Percentiles rank a stretch among this genome's conserved stretches.
phyloP scores from a whole-genome alignment of 1,140 invertebrate genomes.

The Macrotrachela quadricornifera region DNA sequence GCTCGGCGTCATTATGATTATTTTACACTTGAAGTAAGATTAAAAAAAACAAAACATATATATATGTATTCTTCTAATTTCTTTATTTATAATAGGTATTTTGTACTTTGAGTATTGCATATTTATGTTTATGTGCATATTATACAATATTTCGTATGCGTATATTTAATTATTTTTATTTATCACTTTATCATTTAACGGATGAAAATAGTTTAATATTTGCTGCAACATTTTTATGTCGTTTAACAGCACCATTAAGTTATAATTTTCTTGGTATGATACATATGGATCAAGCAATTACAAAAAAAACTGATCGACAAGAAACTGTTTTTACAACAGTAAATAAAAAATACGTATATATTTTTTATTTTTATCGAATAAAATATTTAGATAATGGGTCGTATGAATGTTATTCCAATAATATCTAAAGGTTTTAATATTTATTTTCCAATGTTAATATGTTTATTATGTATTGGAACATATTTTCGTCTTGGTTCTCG shows the following conservation, averaged over 20 bases:
- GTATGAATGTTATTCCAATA: slow-evolving; percentile 91
- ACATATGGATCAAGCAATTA: slow-evolving; percentile 91
- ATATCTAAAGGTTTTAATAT: slow-evolving; percentile 95
- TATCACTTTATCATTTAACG: slow-evolving; percentile 87
- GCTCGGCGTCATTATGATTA: slow-evolving; percentile 67
- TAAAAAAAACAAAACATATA: neutral
- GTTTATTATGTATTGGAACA: slow-evolving; percentile 73
- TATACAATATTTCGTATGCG: slow-evolving; percentile 88
- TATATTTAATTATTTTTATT: slow-evolving; percentile 83
- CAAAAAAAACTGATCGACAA: slow-evolving; percentile 40
- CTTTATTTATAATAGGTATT: slow-evolving; percentile 41
- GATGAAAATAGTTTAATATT: slow-evolving; percentile 97
- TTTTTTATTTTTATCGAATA: neutral
- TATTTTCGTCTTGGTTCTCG: slow-evolving; percentile 81
- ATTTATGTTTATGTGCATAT: slow-evolving; percentile 88
- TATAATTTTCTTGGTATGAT: slow-evolving; percentile 90
- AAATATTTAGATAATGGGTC: slow-evolving; percentile 91
- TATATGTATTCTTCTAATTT: neutral
- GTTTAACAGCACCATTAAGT: slow-evolving; percentile 89
- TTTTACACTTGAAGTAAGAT: slow-evolving; percentile 67
- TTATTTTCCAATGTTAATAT: slow-evolving; percentile 89
- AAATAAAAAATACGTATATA: slow-evolving; percentile 8
- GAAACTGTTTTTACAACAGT: slow-evolving; percentile 75
- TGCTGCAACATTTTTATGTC: slow-evolving; percentile 70
- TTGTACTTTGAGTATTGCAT: slow-evolving; percentile 68